These are phyloP conservation scores for Drosophila watanabei DNA, from an alignment of 1,140 invertebrate species.

Conservation along the genomic window DNA sequence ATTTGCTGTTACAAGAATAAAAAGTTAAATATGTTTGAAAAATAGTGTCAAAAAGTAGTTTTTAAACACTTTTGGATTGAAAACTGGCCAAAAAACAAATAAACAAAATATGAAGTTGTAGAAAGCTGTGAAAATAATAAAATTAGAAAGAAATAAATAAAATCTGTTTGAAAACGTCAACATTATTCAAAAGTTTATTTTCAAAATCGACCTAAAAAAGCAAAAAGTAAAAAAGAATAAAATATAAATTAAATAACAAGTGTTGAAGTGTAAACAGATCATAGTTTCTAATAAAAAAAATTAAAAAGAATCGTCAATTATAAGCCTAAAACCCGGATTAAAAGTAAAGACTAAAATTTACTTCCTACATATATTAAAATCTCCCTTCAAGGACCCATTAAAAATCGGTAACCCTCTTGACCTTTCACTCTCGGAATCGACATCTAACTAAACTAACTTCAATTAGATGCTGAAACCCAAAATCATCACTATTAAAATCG, in stretches of 20 bases:
- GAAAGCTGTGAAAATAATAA: too few relatives aligned
- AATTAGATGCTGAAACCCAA: slow-evolving; percentile 31
- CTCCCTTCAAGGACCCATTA: not conserved
- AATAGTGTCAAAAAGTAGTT: too few relatives aligned
- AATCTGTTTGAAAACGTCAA: not conserved
- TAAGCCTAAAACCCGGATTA: not conserved
- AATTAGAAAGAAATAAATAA: not conserved
- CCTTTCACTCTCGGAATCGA: slow-evolving; percentile 59
- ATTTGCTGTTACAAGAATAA: not conserved
- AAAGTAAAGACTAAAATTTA: not conserved
- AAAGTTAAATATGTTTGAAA: not conserved
- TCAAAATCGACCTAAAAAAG: too few relatives aligned
- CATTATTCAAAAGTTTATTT: too few relatives aligned
- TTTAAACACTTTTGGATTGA: not conserved
- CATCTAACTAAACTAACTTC: slow-evolving; percentile 6
- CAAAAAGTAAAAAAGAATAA: too few relatives aligned
- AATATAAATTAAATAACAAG: not conserved
- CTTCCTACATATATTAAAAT: not conserved
- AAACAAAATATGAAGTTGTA: not conserved
- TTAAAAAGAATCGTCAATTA: not conserved
- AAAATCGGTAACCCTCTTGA: slow-evolving; percentile 12
- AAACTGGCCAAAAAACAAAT: not conserved
- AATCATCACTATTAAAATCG: slow-evolving; percentile 15
- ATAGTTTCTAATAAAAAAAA: too few relatives aligned
- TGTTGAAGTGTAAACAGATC: not conserved